Conservation (phyloP, 2,113 vertebrate genomes). For the Morone saxatilis region DNA sequence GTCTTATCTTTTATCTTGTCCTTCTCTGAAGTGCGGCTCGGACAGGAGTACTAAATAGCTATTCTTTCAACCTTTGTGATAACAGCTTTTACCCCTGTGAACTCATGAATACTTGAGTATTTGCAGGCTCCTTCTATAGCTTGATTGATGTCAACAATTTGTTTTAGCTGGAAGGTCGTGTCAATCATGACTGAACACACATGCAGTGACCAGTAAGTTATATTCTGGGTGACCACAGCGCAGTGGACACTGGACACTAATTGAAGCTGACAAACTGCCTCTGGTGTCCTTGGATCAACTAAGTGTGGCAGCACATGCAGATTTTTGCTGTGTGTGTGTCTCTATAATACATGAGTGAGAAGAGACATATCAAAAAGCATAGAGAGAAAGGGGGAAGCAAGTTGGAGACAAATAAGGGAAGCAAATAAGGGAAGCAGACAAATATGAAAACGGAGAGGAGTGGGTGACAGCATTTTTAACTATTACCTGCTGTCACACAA, state of each 20-base stretch:
- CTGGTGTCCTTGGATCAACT: conserved; percentile 63
- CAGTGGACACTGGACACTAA: conserved; percentile 65
- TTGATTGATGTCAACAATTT: conserved; percentile 67
- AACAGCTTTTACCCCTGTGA: conserved; percentile 44
- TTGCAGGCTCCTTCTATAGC: conserved; percentile 32
- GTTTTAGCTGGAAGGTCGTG: conserved; percentile 61
- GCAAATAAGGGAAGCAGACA: conserved; percentile 34
- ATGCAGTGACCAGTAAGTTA: conserved; percentile 60
- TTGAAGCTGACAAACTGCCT: conserved; percentile 72
- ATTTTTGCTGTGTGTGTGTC: conserved; percentile 16
- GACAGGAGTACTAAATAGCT: conserved; percentile 14
- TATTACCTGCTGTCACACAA: conserved; percentile 64
- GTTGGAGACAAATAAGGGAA: neutral
- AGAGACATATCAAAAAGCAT: conserved; percentile 17
- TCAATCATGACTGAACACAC: conserved; percentile 59
- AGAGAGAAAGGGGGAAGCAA: neutral
- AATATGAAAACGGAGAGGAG: conserved; percentile 39
- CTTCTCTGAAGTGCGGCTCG: neutral
- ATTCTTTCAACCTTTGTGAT: conserved; percentile 30
- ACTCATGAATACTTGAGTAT: conserved; percentile 55
- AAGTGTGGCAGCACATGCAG: conserved; percentile 36
- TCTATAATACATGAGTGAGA: neutral
- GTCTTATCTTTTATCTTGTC: conserved; percentile 16
- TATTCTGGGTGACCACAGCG: conserved; percentile 67
- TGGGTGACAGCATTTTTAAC: conserved; percentile 43